These are phyloP conservation scores for Euschistus heros DNA, from an alignment of 1,140 invertebrate genomes.

Conservation along the genomic window DNA sequence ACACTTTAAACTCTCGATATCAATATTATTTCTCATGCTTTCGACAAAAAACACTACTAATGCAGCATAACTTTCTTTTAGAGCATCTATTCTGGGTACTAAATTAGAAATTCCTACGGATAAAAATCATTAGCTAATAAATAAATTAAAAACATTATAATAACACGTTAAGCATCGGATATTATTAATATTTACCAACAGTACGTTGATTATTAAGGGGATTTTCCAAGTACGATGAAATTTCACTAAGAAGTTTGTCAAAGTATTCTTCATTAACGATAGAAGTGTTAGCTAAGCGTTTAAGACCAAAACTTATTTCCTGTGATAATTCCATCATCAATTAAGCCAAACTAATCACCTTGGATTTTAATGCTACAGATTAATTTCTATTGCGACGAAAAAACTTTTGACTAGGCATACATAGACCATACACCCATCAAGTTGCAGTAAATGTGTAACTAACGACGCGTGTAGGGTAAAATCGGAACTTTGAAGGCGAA, in stretches of 20 bases:
- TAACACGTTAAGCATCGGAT: background rate
- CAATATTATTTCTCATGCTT: constrained; percentile 12
- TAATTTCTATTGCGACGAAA: background rate
- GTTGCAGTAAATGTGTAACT: constrained; percentile 6
- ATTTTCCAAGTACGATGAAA: constrained; percentile 9
- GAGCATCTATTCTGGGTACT: constrained; percentile 5
- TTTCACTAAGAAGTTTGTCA: constrained; percentile 16
- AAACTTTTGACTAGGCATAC: too few species aligned
- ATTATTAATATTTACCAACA: constrained; percentile 8
- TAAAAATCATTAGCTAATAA: constrained; percentile 1
- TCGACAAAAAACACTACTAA: constrained; percentile 13
- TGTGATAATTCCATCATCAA: constrained; percentile 8
- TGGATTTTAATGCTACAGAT: background rate
- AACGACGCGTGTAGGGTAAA: constrained; percentile 15
- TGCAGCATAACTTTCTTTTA: constrained; percentile 17
- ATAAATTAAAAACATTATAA: background rate
- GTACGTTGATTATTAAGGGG: constrained; percentile 1
- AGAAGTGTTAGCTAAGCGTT: constrained; percentile 6
- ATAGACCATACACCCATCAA: too few species aligned
- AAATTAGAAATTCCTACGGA: constrained; percentile 1
- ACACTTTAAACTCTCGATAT: background rate
- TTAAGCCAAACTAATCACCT: background rate
- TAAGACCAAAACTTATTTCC: constrained; percentile 10
- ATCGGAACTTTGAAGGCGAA: constrained; percentile 8
- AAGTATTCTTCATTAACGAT: constrained; percentile 11